Percentiles rank a stretch among this genome's conserved stretches.
phyloP scores from a whole-genome alignment of 2,888 invertebrate species.

The Arctia plantaginis region DNA sequence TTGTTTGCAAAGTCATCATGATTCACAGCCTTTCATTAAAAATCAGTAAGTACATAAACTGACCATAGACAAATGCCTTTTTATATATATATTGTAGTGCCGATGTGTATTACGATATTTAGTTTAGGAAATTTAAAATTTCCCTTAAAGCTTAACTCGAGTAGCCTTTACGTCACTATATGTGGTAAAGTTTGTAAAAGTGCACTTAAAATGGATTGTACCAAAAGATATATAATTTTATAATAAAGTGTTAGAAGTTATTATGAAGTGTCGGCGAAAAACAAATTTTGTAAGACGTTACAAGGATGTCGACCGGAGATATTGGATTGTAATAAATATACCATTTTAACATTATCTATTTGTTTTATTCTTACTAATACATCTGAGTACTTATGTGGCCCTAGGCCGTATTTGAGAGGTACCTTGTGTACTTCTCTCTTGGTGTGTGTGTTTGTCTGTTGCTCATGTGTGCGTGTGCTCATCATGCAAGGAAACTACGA shows the following conservation, averaged over 20 bases:
- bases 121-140: constrained; percentile 76
- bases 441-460: too few species aligned
- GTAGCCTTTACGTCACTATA: constrained; percentile 74
- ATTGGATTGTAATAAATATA: constrained; percentile 86
- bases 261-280: constrained; percentile 74
- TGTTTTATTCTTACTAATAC: constrained; percentile 61
- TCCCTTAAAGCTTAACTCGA: constrained; percentile 66
- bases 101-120: constrained; percentile 49
- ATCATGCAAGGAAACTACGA: too few species aligned
- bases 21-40: constrained; percentile 7
- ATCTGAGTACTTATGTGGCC: too few species aligned
- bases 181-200: constrained; percentile 79
- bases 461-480: too few species aligned
- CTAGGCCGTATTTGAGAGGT: too few species aligned
- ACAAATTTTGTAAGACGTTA: constrained; percentile 82
- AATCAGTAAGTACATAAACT: constrained; percentile 23
- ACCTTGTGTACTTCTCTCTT: too few species aligned
- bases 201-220: constrained; percentile 85
- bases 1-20: background rate
- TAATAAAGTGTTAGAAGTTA: constrained; percentile 82
- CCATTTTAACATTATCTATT: constrained; percentile 81
- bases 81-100: constrained; percentile 40
- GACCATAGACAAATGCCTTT: constrained; percentile 30
- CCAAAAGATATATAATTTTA: constrained; percentile 87
- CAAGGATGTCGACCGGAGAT: constrained; percentile 75